Evolutionary conservation across 2,113 vertebrate genomes (phyloP).

Genomic region (Xiphophorus couchianus): DNA sequence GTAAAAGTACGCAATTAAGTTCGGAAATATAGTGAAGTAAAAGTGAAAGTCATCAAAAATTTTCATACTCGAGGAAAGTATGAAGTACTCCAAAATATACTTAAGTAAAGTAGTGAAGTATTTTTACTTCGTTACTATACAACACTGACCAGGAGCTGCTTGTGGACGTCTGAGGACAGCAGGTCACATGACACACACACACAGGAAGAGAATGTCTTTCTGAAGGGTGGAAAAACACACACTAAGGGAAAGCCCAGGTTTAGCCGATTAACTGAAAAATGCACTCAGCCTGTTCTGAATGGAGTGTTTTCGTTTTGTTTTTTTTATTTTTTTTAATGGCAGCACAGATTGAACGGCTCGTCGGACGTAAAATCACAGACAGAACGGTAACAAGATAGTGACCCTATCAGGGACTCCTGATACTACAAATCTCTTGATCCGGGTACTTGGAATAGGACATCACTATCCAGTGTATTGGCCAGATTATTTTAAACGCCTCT

Average conservation of each 20-base stretch:
- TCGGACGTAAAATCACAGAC: background rate
- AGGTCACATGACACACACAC: background rate
- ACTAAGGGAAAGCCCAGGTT: background rate
- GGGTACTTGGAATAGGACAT: background rate
- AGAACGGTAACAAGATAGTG: background rate
- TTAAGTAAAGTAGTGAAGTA: no score
- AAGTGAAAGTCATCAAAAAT: no score
- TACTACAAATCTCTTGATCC: no score
- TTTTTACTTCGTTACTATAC: no score
- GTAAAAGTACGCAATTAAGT: no score
- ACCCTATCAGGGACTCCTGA: background rate
- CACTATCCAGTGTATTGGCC: conserved; percentile 28
- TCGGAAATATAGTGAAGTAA: no score
- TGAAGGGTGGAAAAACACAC: background rate
- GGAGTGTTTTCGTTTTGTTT: no score
- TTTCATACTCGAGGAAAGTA: no score
- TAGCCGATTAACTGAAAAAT: background rate
- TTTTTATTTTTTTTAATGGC: background rate
- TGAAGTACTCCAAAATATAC: no score
- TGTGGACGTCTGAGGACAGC: background rate
- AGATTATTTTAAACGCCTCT: conserved; percentile 49
- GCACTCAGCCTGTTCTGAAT: no score
- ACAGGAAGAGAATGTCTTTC: background rate
- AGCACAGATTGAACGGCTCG: background rate
- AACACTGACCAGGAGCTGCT: background rate